phyloP scores from a whole-genome alignment of 1,140 invertebrate species.

The Trinorchestia longiramus region DNA sequence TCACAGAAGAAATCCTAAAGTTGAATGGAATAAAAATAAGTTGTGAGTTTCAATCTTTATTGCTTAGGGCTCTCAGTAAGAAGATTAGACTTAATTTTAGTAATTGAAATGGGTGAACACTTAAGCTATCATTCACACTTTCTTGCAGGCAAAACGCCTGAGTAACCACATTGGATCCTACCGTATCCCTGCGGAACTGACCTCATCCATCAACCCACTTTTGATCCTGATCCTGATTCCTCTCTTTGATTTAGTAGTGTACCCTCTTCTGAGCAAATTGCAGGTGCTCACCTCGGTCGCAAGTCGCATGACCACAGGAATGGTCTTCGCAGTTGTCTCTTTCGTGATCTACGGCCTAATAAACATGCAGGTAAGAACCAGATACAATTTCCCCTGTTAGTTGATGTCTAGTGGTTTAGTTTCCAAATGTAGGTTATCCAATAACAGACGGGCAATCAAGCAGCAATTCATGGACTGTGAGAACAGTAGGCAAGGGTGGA shows the following conservation, averaged over 20 bases:
- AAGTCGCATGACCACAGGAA: conserved; percentile 83
- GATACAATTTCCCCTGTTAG: too few species aligned
- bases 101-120: too few species aligned
- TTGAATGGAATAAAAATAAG: too few species aligned
- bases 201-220: conserved; percentile 79
- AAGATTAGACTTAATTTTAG: too few species aligned
- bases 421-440: too few species aligned
- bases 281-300: conserved; percentile 75
- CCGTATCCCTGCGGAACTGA: conserved; percentile 62
- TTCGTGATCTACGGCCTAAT: conserved; percentile 73
- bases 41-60: too few species aligned
- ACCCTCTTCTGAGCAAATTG: conserved; percentile 69
- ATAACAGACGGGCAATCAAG: too few species aligned
- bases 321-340: conserved; percentile 82
- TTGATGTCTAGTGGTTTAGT: too few species aligned
- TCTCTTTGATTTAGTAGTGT: conserved; percentile 82
- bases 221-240: conserved; percentile 89
- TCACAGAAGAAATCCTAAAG: too few species aligned
- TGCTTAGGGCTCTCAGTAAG: too few species aligned
- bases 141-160: conserved; percentile 81
- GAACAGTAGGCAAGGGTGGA: too few species aligned
- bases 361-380: conserved; percentile 26
- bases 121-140: not conserved
- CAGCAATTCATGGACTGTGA: too few species aligned
- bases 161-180: conserved; percentile 78